Evolutionary conservation across 2,888 invertebrate genomes (phyloP).

Genomic region (Octonoba sinensis): DNA sequence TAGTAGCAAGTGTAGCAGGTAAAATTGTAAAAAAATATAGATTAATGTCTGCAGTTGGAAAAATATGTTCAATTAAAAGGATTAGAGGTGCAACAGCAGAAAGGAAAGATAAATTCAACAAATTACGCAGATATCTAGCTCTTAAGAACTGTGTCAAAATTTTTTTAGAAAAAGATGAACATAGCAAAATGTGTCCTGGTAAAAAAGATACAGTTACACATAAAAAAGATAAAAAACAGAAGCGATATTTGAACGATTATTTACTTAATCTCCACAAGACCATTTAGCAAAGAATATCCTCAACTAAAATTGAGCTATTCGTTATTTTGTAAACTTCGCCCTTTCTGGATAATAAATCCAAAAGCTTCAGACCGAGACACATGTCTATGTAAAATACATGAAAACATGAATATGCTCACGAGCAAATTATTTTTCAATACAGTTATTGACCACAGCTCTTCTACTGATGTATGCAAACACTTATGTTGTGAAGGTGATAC

Average conservation of each 20-base stretch:
- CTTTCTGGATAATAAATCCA: neutral
- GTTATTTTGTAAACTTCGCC: neutral
- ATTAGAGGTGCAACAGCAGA: conserved; percentile 2
- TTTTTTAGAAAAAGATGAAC: neutral
- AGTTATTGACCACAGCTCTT: conserved; percentile 1
- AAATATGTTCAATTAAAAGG: neutral
- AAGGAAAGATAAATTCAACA: neutral
- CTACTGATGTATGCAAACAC: neutral
- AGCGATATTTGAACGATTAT: neutral
- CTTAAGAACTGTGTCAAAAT: neutral
- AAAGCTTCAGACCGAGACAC: neutral
- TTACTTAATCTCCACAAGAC: neutral
- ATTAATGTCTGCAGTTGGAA: conserved; percentile 3
- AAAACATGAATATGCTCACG: conserved; percentile 4
- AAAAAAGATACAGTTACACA: neutral
- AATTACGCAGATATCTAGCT: neutral
- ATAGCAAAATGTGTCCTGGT: neutral
- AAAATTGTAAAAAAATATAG: neutral
- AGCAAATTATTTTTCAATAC: conserved; percentile 4
- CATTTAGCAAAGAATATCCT: neutral
- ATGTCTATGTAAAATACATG: neutral
- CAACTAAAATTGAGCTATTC: neutral
- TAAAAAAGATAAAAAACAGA: neutral
- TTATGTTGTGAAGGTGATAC: conserved; percentile 1
- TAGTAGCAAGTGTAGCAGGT: conserved; percentile 4